A percentile compares a stretch with the other conserved stretches of the same genome.
Conservation (phyloP, 2,113 vertebrate genomes). For the Myotis lucifugus region DNA sequence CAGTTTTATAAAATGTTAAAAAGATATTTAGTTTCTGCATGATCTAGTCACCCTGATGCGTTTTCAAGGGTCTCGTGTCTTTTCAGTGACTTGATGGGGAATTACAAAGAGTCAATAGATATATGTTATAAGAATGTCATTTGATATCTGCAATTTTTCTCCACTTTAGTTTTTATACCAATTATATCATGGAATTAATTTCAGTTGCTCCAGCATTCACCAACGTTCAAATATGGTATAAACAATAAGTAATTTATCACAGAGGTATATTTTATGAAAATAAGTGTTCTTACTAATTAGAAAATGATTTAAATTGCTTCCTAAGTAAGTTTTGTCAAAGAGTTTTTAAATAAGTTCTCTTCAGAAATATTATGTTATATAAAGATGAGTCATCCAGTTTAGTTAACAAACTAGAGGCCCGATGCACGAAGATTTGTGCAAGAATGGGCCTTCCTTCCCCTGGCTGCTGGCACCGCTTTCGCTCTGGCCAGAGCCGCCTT, state of each 20-base stretch:
- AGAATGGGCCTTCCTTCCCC: no score
- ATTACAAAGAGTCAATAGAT: neutral
- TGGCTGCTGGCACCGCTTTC: no score
- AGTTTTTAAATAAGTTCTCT: conserved; percentile 1
- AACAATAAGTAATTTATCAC: neutral
- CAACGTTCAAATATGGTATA: neutral
- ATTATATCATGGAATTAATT: neutral
- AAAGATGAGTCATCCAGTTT: neutral
- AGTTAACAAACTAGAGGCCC: neutral
- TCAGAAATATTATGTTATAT: conserved; percentile 9
- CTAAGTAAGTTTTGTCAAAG: neutral
- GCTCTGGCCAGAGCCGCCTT: no score
- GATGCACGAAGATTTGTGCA: no score
- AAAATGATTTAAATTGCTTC: neutral
- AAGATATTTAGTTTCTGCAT: conserved; percentile 4
- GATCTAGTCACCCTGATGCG: neutral
- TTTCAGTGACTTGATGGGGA: neutral
- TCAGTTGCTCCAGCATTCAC: neutral
- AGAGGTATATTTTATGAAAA: neutral
- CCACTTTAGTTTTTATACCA: neutral
- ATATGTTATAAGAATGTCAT: neutral
- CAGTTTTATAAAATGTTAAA: conserved; percentile 31
- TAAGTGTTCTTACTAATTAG: neutral
- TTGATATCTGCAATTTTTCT: neutral
- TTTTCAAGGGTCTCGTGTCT: neutral